Evolutionary conservation across 2,797 vertebrate genomes (phyloP), one percentile per base, ranked within the genome.

Genomic region (Hypotaenidia philippensis): DNA sequence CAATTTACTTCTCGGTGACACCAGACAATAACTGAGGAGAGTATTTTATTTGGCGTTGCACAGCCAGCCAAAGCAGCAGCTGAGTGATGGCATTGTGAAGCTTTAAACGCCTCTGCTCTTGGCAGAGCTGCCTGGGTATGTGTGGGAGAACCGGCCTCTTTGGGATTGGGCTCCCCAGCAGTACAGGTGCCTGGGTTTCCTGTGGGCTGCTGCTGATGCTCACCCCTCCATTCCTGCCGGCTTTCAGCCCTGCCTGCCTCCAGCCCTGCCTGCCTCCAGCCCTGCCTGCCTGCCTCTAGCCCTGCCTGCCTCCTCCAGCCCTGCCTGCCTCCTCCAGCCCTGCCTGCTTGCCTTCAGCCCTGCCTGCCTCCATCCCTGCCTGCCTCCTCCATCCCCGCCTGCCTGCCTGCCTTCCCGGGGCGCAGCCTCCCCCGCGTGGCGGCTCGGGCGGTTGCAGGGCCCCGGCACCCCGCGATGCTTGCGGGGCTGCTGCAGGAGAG

Each of bases 131-230:
- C 18, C 29, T 3, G 0, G 25, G 50, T 2, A 0, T 7, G 74
- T 44, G 41, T 16, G 64, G 19, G 22, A 69, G 18, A 26, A 50
- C 10, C 0, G 2, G 21, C 6, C 18, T 10, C 45, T 40, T 15
- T 0, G 8, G 21, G 2, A 12, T 2, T 0, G 10, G 10, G 31
- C 15, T 64, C 16, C 10, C 7, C n/a, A 18, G 61, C 61, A 21
- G 27, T 5, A 3, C 1, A 3, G n/a, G 49, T 53, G 18, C 13
- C 45, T 2, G 17, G 4, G 40, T 59, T 53, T 15, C 13, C 45
- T 2, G 15, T 0, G 10, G 52, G 9, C 61, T 59, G 38, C 3
- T 0, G 80, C 53, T 5, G 13, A 32, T 1, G 2, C 36, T 44
- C 6, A 0, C 9, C 44, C 57, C 13, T 50, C 12, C 45, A 0